Evolutionary conservation across 2,888 invertebrate genomes (phyloP).

Genomic region (Microplitis manilae): DNA sequence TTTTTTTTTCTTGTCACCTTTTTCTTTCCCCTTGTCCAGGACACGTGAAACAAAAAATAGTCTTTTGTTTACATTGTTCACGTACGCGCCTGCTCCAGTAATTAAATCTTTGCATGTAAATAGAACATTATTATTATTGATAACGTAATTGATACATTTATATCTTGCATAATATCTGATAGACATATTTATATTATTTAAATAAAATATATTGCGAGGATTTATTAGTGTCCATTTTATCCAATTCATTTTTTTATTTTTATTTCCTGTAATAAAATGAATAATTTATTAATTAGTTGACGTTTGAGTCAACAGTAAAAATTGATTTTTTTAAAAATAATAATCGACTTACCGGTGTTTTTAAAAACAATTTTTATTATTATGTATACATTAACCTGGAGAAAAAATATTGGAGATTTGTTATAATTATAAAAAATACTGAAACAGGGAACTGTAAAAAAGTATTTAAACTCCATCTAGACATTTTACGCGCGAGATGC

Average conservation of each 20-base stretch:
- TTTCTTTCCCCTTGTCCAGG: constrained; percentile 56
- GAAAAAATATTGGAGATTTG: no score
- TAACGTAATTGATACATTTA: neutral
- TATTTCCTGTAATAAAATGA: no score
- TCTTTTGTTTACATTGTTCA: neutral
- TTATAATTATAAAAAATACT: no score
- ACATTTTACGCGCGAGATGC: no score
- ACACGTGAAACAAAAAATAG: constrained; percentile 31
- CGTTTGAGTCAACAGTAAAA: no score
- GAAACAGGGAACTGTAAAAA: no score
- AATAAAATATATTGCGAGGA: neutral
- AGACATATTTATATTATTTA: neutral
- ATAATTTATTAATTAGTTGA: no score
- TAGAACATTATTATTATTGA: neutral
- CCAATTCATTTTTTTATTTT: neutral
- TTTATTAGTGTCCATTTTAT: neutral
- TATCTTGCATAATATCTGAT: neutral
- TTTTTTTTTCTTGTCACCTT: constrained; percentile 62
- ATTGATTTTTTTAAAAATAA: no score
- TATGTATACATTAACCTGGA: no score
- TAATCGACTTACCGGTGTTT: no score
- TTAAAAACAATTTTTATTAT: no score
- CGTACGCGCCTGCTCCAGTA: neutral
- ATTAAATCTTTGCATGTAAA: neutral
- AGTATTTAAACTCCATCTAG: no score